These are phyloP conservation scores for Polyergus mexicanus DNA, from an alignment of 1,140 invertebrate species.

Conservation along the genomic window DNA sequence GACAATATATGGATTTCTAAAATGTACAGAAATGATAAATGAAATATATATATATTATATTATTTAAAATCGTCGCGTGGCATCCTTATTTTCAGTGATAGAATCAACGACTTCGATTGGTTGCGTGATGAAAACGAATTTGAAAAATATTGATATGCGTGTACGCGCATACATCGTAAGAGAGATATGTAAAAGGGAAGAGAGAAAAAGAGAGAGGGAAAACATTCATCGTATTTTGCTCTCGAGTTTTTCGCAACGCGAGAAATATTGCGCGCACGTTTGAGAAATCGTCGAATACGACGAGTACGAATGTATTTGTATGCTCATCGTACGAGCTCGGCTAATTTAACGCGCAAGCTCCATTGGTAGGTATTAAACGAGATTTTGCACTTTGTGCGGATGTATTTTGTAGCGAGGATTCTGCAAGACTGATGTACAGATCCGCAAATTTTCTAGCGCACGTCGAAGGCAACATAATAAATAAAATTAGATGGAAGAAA, in stretches of 20 bases:
- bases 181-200: background rate
- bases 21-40: background rate
- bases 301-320: conserved; percentile 7
- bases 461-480: background rate
- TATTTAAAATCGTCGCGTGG: background rate
- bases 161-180: background rate
- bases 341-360: conserved; percentile 38
- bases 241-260: conserved; percentile 35
- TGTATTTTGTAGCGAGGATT: conserved; percentile 16
- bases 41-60: background rate
- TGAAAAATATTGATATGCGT: conserved; percentile 34
- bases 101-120: conserved; percentile 76
- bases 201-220: conserved; percentile 9
- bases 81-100: conserved; percentile 72
- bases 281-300: conserved; percentile 52
- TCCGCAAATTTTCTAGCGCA: background rate
- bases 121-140: conserved; percentile 39
- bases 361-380: conserved; percentile 43
- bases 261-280: conserved; percentile 55
- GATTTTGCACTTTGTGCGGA: conserved; percentile 51
- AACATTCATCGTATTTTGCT: conserved; percentile 54
- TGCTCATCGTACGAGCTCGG: conserved; percentile 27
- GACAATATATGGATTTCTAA: background rate
- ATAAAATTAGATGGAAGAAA: background rate
- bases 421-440: background rate